phyloP scores from a whole-genome alignment of 1,140 invertebrate species.

The Neotoxoptera formosana region DNA sequence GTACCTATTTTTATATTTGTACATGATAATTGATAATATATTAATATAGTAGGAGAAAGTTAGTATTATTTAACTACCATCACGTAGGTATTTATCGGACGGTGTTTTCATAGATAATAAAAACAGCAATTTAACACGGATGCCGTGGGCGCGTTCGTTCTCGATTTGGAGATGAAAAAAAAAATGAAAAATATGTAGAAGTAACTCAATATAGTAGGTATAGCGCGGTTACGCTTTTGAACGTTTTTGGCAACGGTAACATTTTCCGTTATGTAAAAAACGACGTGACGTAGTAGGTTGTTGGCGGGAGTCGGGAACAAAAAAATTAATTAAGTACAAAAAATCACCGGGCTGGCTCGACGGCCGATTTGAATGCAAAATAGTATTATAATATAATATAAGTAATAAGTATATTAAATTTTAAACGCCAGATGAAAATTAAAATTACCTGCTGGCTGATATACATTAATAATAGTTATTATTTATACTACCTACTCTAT shows the following conservation, averaged over 20 bases:
- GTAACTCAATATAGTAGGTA: not conserved
- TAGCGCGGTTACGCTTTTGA: not conserved
- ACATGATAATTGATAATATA: no score
- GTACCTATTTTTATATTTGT: not conserved
- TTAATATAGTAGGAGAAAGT: not conserved
- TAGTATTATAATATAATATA: not conserved
- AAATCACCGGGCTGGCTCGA: not conserved
- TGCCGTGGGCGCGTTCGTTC: not conserved
- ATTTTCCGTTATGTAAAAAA: constrained; percentile 6
- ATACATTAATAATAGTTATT: not conserved
- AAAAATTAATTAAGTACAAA: not conserved
- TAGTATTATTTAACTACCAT: not conserved
- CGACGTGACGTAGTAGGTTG: not conserved
- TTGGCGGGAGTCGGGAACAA: not conserved
- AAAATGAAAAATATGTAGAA: not conserved
- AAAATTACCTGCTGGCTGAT: not conserved
- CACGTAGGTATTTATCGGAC: not conserved
- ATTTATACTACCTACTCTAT: not conserved
- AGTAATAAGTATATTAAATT: not conserved
- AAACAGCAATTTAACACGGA: not conserved
- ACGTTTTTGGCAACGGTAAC: not conserved
- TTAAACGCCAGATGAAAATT: not conserved
- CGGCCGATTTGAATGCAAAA: not conserved
- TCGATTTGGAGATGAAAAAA: constrained; percentile 11
- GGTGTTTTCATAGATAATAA: constrained; percentile 4